These are phyloP conservation scores for Globicephala melas DNA, from an alignment of 2,113 vertebrate genomes.

Conservation along the genomic window DNA sequence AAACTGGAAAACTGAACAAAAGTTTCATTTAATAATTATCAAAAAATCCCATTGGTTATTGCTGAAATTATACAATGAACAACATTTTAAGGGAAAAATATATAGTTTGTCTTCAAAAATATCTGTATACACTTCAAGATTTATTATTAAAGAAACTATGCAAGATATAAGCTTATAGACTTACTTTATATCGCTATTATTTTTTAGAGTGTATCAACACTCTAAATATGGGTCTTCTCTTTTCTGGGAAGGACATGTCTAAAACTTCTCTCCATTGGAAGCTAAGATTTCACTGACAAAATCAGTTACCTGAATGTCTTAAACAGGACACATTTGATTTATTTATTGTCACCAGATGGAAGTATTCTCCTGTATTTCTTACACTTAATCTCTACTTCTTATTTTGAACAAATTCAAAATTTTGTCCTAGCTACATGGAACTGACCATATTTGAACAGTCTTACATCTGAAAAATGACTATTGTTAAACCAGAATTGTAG, in stretches of 20 bases:
- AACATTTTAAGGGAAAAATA: background rate
- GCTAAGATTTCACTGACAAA: background rate
- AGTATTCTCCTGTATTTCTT: background rate
- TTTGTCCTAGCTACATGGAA: background rate
- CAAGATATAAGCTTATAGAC: background rate
- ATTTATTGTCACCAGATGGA: background rate
- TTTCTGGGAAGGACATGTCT: background rate
- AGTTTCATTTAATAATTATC: background rate
- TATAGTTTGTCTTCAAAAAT: background rate
- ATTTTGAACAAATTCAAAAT: background rate
- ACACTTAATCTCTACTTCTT: background rate
- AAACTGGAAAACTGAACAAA: background rate
- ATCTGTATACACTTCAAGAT: background rate
- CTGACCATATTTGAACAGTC: background rate
- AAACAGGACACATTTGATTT: background rate
- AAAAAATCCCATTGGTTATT: background rate
- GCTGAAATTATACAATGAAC: background rate
- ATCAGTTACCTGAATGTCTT: background rate
- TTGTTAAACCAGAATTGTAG: constrained; percentile 5
- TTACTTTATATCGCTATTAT: background rate
- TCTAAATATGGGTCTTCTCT: background rate
- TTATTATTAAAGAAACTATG: background rate
- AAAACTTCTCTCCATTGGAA: background rate
- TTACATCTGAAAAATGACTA: constrained; percentile 28
- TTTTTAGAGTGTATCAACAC: background rate